Evolutionary conservation across 37 sponge, comb jelly and placozoan genomes (phyloP).

Genomic region (Spongilla lacustris): DNA sequence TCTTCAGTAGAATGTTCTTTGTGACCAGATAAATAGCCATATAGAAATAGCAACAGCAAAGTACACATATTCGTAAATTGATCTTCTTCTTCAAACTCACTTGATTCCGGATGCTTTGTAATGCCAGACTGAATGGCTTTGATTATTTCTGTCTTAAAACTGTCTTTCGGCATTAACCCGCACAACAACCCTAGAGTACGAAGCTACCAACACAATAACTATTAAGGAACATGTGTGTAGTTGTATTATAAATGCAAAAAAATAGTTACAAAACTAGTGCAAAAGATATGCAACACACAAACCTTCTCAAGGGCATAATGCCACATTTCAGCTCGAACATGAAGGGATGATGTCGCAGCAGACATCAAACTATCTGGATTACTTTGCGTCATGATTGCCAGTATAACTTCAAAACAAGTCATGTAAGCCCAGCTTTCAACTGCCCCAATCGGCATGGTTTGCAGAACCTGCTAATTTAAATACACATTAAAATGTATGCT

Average conservation of each 20-base stretch:
- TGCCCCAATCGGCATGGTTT: conserved; percentile 34
- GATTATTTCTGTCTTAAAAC: background rate
- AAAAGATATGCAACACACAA: background rate
- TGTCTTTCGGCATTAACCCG: conserved; percentile 51
- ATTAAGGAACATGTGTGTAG: too few species aligned
- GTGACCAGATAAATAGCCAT: background rate
- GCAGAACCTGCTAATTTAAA: background rate
- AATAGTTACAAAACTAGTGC: too few species aligned
- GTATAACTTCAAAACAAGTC: conserved; percentile 63
- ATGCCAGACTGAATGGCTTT: background rate
- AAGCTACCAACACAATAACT: conserved; percentile 17
- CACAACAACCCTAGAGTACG: conserved; percentile 52
- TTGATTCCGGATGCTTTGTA: background rate
- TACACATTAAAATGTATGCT: too few species aligned
- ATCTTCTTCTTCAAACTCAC: background rate
- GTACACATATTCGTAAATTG: background rate
- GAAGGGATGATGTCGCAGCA: conserved; percentile 57
- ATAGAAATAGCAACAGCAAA: background rate
- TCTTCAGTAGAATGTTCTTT: conserved; percentile 34
- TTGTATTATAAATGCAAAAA: too few species aligned
- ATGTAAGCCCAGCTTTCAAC: conserved; percentile 81
- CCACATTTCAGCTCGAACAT: conserved; percentile 79
- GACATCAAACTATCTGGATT: conserved; percentile 44
- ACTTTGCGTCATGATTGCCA: conserved; percentile 51
- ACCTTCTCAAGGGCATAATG: conserved; percentile 82